phyloP scores from a whole-genome alignment of 2,888 invertebrate species.

The Ormyrus pomaceus region DNA sequence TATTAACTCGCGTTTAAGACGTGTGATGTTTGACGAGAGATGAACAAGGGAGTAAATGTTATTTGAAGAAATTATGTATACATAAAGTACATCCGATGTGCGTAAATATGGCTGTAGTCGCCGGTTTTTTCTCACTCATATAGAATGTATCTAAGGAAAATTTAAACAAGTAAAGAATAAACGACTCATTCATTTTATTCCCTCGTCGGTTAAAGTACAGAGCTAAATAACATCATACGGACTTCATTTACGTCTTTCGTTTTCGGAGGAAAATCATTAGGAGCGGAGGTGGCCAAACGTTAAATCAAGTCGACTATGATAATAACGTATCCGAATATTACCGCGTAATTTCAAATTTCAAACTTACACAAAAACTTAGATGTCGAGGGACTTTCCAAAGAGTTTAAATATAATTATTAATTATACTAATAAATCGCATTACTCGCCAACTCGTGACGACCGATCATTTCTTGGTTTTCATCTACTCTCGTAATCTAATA shows the following conservation, averaged over 20 bases:
- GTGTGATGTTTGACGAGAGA: conserved; percentile 17
- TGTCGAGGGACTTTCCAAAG: conserved; percentile 25
- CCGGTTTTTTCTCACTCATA: conserved; percentile 28
- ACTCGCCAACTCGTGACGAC: conserved; percentile 51
- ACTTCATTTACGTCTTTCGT: conserved; percentile 22
- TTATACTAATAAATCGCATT: conserved; percentile 35
- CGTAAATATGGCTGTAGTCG: conserved; percentile 9
- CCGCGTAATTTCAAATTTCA: conserved; percentile 42
- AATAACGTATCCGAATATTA: conserved; percentile 44
- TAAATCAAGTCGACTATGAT: conserved; percentile 29
- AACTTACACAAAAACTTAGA: conserved; percentile 10
- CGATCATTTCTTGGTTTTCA: conserved; percentile 42
- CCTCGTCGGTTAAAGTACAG: conserved; percentile 10
- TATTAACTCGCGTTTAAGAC: conserved; percentile 25
- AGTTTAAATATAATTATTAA: conserved; percentile 24
- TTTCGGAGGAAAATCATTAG: conserved; percentile 25
- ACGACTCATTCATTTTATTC: conserved; percentile 23
- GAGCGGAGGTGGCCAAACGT: conserved; percentile 52
- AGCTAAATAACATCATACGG: conserved; percentile 3
- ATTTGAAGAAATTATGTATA: not conserved
- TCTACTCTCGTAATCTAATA: conserved; percentile 33
- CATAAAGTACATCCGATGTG: conserved; percentile 2
- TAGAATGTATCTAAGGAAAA: conserved; percentile 17
- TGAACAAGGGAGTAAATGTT: conserved; percentile 25
- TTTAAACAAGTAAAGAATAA: conserved; percentile 10